Evolutionary conservation across 1,140 invertebrate species (phyloP).

Genomic region (Dreissena rostriformis): DNA sequence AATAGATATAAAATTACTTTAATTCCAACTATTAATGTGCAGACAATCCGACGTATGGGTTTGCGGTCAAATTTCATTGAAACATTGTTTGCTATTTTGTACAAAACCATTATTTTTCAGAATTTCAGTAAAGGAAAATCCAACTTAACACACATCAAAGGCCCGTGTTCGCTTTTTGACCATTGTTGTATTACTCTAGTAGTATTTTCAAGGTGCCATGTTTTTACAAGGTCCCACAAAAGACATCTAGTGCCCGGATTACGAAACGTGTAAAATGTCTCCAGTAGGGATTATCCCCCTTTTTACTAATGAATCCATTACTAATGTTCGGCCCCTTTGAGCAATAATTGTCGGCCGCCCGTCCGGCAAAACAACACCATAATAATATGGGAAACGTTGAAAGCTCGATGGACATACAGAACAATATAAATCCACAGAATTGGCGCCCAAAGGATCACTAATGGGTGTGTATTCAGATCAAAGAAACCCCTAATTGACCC

Average conservation of each 20-base stretch:
- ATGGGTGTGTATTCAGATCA: constrained; percentile 41
- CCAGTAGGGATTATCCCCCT: constrained; percentile 35
- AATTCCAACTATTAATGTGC: no score
- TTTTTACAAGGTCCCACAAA: constrained; percentile 22
- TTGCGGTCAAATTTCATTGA: no score
- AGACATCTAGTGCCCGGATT: constrained; percentile 12
- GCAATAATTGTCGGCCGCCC: constrained; percentile 25
- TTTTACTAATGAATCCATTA: constrained; percentile 30
- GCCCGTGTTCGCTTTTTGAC: not conserved
- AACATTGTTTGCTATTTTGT: no score
- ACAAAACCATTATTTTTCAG: no score
- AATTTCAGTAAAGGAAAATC: no score
- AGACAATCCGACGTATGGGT: no score
- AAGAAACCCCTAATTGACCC: constrained; percentile 14
- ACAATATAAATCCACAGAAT: no score
- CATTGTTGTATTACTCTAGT: constrained; percentile 5
- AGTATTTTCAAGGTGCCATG: constrained; percentile 33
- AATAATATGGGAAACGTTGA: not conserved
- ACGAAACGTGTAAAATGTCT: constrained; percentile 42
- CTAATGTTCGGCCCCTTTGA: constrained; percentile 45
- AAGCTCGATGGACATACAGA: no score
- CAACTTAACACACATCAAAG: not conserved
- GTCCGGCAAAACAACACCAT: not conserved
- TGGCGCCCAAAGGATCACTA: not conserved
- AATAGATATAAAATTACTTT: no score